These are phyloP conservation scores for Gryllus longicercus DNA, from an alignment of 2,888 invertebrate genomes.

Conservation along the genomic window DNA sequence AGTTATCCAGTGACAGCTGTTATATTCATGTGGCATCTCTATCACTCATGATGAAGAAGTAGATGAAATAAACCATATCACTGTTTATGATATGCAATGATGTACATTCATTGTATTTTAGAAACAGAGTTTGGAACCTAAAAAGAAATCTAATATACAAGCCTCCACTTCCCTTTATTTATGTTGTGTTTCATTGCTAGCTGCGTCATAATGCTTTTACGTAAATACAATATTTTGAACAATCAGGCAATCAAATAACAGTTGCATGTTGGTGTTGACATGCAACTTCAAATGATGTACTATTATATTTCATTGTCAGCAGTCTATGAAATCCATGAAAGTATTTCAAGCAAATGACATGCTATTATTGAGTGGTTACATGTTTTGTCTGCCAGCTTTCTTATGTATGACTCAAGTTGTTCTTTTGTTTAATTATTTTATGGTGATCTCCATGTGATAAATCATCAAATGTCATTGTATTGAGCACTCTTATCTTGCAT, in stretches of 20 bases:
- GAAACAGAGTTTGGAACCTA: slow-evolving; percentile 10
- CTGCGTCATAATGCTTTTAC: neutral
- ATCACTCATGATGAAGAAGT: slow-evolving; percentile 6
- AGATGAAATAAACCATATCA: slow-evolving; percentile 17
- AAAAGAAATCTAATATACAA: neutral
- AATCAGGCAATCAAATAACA: neutral
- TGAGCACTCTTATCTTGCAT: neutral
- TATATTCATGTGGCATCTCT: slow-evolving; percentile 8
- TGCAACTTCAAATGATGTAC: neutral
- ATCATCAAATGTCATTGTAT: neutral
- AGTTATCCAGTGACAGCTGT: neutral
- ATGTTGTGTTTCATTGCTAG: neutral
- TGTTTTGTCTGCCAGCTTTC: slow-evolving; percentile 1
- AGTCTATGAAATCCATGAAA: neutral
- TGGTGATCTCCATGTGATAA: slow-evolving; percentile 17
- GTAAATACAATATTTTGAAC: neutral
- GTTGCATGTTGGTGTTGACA: neutral
- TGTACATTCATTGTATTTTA: neutral
- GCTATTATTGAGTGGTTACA: neutral
- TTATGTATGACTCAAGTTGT: neutral
- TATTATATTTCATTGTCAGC: neutral
- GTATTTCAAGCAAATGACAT: neutral
- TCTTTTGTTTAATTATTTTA: neutral
- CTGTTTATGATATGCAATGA: slow-evolving; percentile 17
- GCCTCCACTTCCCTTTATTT: neutral